Evolutionary conservation across 2,888 invertebrate genomes (phyloP).

Genomic region (Chirona hameri): DNA sequence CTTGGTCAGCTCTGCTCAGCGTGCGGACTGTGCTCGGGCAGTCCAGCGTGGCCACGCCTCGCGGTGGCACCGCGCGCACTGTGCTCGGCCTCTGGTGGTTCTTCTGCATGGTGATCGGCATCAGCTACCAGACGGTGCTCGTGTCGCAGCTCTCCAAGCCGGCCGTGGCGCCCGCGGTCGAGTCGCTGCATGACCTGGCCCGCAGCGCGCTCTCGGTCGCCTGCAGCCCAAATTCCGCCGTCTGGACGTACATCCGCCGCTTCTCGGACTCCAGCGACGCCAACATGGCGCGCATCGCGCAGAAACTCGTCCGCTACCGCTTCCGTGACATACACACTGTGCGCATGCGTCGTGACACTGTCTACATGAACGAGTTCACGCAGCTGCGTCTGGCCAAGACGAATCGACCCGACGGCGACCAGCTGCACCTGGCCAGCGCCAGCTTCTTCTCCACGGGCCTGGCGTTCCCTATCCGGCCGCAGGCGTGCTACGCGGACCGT

Average conservation of each 20-base stretch:
- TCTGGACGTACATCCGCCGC: neutral
- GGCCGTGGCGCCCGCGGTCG: neutral
- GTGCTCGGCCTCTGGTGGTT: slow-evolving; percentile 6
- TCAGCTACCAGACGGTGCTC: slow-evolving; percentile 28
- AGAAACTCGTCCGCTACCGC: neutral
- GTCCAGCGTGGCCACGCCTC: neutral
- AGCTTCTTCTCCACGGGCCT: neutral
- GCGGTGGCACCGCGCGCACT: neutral
- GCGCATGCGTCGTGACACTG: neutral
- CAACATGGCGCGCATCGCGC: neutral
- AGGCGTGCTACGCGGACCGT: neutral
- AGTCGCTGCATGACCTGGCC: neutral
- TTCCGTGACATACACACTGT: slow-evolving; percentile 1
- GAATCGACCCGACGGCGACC: neutral
- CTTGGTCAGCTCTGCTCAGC: neutral
- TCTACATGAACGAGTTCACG: slow-evolving; percentile 23
- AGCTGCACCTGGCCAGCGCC: neutral
- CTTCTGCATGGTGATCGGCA: slow-evolving; percentile 13
- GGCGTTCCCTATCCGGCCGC: neutral
- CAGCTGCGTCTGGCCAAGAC: neutral
- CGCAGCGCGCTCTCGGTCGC: neutral
- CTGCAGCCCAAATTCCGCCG: neutral
- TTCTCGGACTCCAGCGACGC: neutral
- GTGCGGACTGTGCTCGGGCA: neutral
- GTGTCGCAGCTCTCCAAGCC: slow-evolving; percentile 12